A percentile compares a stretch with the other conserved stretches of the same genome.
Conservation (phyloP, 2,888 invertebrate genomes). For the Ophonus ardosiacus region DNA sequence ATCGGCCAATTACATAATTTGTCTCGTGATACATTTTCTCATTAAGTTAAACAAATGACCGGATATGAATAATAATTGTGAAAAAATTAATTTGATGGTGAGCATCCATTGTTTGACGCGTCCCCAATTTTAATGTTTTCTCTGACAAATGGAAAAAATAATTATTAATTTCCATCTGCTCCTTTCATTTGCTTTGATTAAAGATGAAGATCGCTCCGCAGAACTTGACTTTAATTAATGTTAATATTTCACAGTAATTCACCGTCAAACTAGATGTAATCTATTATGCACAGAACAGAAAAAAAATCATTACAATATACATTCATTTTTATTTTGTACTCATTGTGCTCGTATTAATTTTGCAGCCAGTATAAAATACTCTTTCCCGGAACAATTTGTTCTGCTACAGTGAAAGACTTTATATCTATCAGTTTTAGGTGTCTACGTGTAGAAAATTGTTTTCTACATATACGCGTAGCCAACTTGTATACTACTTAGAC, state of each 20-base stretch:
- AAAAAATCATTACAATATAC: background rate
- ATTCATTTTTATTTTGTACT: background rate
- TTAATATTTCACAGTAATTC: conserved; percentile 30
- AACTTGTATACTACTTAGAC: too few relatives aligned
- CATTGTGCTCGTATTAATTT: background rate
- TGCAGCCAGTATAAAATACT: background rate
- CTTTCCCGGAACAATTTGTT: background rate
- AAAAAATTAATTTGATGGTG: conserved; percentile 68
- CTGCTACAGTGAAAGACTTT: too few relatives aligned
- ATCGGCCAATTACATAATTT: conserved; percentile 71
- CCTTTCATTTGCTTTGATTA: conserved; percentile 40
- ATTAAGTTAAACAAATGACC: conserved; percentile 71
- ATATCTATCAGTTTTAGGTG: too few relatives aligned
- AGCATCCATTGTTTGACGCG: conserved; percentile 10
- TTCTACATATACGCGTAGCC: too few relatives aligned
- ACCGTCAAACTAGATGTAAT: conserved; percentile 20
- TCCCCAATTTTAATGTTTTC: conserved; percentile 42
- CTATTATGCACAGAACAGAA: background rate
- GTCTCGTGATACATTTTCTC: conserved; percentile 71
- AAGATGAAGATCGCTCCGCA: conserved; percentile 34
- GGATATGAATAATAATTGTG: conserved; percentile 71
- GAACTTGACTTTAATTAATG: conserved; percentile 45
- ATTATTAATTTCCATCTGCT: conserved; percentile 46
- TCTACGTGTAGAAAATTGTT: too few relatives aligned
- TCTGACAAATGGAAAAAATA: conserved; percentile 49